These are phyloP conservation scores for Polietes domitor DNA, from an alignment of 2,888 invertebrate genomes.

Conservation along the genomic window DNA sequence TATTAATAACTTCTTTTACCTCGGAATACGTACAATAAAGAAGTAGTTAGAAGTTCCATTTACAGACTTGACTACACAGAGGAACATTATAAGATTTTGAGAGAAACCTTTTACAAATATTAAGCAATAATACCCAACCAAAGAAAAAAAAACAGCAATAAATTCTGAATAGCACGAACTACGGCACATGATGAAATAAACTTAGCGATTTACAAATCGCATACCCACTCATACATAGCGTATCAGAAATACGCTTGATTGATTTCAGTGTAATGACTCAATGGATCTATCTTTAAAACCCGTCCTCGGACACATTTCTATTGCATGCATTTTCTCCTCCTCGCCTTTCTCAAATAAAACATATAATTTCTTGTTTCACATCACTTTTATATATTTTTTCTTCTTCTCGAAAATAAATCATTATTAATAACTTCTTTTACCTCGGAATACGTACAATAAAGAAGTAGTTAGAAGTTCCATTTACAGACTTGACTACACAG, in stretches of 20 bases:
- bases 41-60: slow-evolving; percentile 1
- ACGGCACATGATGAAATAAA: too few relatives aligned
- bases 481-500: background rate
- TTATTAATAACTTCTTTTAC: background rate
- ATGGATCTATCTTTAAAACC: too few relatives aligned
- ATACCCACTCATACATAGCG: too few relatives aligned
- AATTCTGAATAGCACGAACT: too few relatives aligned
- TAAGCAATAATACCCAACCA: background rate
- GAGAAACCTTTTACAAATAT: background rate
- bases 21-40: background rate
- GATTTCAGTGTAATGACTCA: too few relatives aligned
- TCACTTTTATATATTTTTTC: background rate
- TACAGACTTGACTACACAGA: background rate
- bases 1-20: background rate
- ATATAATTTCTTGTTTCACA: background rate
- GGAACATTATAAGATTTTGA: background rate
- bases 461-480: slow-evolving; percentile 5
- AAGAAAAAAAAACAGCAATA: background rate
- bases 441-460: background rate
- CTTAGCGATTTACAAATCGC: too few relatives aligned
- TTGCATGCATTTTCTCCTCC: too few relatives aligned
- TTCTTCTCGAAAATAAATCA: background rate
- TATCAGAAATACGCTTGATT: too few relatives aligned
- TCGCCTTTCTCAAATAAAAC: background rate
- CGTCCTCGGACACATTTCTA: too few relatives aligned